These are phyloP conservation scores for Pterocles burchelli DNA, from an alignment of 2,113 vertebrate genomes.

Conservation along the genomic window DNA sequence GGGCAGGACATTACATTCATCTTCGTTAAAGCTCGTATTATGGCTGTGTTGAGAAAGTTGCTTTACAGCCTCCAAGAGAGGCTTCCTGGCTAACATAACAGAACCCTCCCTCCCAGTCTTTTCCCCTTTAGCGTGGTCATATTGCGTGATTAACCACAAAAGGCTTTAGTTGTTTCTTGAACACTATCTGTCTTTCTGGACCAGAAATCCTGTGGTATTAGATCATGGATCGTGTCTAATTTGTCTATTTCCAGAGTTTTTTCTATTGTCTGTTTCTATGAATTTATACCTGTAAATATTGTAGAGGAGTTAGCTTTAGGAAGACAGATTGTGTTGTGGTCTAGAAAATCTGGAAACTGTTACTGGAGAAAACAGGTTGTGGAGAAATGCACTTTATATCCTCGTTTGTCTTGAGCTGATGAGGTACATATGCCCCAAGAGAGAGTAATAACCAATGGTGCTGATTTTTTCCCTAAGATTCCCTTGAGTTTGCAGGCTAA, in stretches of 20 bases:
- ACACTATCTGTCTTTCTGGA: background rate
- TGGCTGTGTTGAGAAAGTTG: background rate
- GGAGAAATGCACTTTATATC: conserved; percentile 1
- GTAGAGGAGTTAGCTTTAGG: background rate
- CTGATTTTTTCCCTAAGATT: background rate
- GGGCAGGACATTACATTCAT: background rate
- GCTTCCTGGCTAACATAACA: background rate
- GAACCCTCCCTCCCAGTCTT: background rate
- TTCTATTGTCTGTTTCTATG: background rate
- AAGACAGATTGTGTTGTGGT: background rate
- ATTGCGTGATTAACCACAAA: background rate
- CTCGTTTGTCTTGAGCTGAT: background rate
- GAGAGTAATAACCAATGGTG: background rate
- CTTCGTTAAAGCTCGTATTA: background rate
- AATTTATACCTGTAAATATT: background rate
- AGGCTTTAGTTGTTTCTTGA: background rate
- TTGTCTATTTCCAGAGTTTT: background rate
- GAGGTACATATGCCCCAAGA: background rate
- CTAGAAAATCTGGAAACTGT: conserved; percentile 46
- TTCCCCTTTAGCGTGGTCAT: background rate
- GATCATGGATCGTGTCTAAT: background rate
- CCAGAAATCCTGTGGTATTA: background rate
- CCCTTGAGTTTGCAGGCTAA: background rate
- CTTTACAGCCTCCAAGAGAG: background rate
- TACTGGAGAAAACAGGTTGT: background rate